Conservation (phyloP, 2,888 invertebrate genomes). For the Linyphia triangularis region DNA sequence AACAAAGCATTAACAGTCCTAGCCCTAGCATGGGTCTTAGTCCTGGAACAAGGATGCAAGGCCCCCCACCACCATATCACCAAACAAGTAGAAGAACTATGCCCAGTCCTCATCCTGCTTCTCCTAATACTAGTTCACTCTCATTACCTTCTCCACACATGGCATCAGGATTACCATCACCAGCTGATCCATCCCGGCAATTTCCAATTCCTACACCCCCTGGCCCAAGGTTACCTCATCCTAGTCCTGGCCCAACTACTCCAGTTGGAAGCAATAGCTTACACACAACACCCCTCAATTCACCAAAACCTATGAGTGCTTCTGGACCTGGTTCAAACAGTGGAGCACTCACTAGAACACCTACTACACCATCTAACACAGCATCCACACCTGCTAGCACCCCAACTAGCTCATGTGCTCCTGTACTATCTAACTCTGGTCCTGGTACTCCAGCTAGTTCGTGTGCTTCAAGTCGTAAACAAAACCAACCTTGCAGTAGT, state of each 20-base stretch:
- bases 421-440: constrained; percentile 71
- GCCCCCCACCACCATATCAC: constrained; percentile 89
- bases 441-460: constrained; percentile 76
- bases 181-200: constrained; percentile 84
- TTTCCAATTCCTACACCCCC: constrained; percentile 80
- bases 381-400: constrained; percentile 67
- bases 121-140: constrained; percentile 83
- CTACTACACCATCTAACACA: constrained; percentile 71
- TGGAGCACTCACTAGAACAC: constrained; percentile 56
- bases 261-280: constrained; percentile 75
- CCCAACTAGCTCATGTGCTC: constrained; percentile 69
- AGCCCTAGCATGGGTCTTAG: constrained; percentile 77
- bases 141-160: constrained; percentile 88
- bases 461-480: constrained; percentile 68
- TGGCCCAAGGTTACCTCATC: constrained; percentile 80
- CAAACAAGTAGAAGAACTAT: constrained; percentile 85
- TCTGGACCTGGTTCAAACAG: constrained; percentile 71
- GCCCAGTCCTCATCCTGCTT: constrained; percentile 87
- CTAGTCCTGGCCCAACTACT: constrained; percentile 81
- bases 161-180: constrained; percentile 86
- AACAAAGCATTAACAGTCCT: constrained; percentile 76
- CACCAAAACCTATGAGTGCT: constrained; percentile 81
- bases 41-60: constrained; percentile 81
- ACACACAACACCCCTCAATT: constrained; percentile 81
- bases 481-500: constrained; percentile 53